Percentiles rank a stretch among this genome's conserved stretches.
phyloP scores from a whole-genome alignment of 2,113 vertebrate species.

The Deroptyus accipitrinus region DNA sequence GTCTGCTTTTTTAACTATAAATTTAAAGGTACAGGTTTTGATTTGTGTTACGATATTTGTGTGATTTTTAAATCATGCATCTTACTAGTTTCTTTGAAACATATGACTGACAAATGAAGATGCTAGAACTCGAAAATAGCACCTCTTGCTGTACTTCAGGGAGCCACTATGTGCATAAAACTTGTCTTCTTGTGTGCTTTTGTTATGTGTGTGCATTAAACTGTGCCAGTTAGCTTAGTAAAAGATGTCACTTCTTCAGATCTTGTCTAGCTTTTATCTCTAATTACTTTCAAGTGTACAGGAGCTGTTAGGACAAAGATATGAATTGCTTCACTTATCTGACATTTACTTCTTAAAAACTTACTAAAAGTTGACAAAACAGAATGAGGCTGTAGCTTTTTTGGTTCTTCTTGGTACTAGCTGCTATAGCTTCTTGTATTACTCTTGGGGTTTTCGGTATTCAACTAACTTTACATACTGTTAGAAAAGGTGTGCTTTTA shows the following conservation, averaged over 20 bases:
- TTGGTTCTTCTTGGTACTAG: background rate
- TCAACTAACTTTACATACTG: background rate
- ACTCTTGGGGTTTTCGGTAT: background rate
- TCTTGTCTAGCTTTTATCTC: background rate
- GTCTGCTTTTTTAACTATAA: background rate
- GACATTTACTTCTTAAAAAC: background rate
- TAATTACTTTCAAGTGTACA: background rate
- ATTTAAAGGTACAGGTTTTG: background rate
- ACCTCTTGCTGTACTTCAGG: background rate
- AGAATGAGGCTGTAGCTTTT: background rate
- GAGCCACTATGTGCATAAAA: background rate
- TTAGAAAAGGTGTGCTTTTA: background rate
- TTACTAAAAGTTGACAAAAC: background rate
- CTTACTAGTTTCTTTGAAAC: background rate
- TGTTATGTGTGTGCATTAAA: background rate
- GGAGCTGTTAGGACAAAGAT: background rate
- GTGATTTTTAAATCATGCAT: background rate
- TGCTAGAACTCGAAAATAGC: background rate
- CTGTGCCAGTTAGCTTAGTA: background rate
- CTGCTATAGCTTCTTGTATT: background rate
- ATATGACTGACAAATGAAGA: background rate
- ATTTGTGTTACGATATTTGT: background rate
- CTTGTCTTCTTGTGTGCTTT: background rate
- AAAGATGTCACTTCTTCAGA: conserved; percentile 11
- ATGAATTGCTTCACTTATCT: background rate